Evolutionary conservation across 1,140 invertebrate genomes (phyloP).

Genomic region (Plodia interpunctella): DNA sequence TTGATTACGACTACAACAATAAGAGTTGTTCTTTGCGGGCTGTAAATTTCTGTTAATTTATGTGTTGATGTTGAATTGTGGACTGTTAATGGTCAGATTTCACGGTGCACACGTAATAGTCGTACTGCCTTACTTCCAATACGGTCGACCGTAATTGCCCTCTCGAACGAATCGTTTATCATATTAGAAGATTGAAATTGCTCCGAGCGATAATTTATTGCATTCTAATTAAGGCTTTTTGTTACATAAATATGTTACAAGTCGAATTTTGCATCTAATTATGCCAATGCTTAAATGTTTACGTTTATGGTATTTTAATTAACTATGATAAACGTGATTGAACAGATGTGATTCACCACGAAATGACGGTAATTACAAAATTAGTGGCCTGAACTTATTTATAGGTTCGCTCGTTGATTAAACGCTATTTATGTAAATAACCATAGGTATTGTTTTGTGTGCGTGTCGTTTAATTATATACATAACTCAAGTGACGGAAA

Average conservation of each 20-base stretch:
- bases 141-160: conserved; percentile 40
- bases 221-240: conserved; percentile 37
- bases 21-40: background rate
- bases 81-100: conserved; percentile 46
- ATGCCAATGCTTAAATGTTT: background rate
- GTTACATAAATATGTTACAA: conserved; percentile 24
- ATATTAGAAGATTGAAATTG: conserved; percentile 46
- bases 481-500: conserved; percentile 28
- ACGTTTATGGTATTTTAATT: background rate
- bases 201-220: conserved; percentile 36
- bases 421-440: background rate
- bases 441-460: conserved; percentile 16
- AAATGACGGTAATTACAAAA: background rate
- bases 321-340: background rate
- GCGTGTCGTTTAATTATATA: conserved; percentile 28
- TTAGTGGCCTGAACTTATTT: background rate
- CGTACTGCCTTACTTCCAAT: conserved; percentile 35
- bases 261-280: conserved; percentile 18
- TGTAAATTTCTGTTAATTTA: conserved; percentile 9
- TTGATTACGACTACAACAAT: background rate
- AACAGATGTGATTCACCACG: background rate
- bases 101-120: conserved; percentile 28
- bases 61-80: conserved; percentile 26
- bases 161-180: conserved; percentile 62
- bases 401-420: background rate